Evolutionary conservation across 2,113 vertebrate species (phyloP), one percentile per base, ranked within the genome.

Genomic region (Neoarius graeffei): DNA sequence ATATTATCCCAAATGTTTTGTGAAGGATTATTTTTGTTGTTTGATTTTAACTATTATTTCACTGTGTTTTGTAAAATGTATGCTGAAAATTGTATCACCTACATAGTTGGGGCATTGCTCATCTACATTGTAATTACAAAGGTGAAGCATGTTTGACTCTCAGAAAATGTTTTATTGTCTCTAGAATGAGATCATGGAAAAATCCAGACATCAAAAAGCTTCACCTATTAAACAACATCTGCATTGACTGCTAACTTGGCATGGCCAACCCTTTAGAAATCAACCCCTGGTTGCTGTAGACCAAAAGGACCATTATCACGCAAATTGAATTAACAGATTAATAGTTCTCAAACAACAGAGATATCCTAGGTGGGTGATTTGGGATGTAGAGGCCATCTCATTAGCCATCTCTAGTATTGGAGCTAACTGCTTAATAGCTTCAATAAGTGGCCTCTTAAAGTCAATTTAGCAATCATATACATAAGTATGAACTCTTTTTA

Each of bases 401-500:
- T 92, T 92, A 92, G 83, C 67, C 80, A 86, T 90, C 87, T 85
- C 86, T 86, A 84, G 85, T 90, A 89, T 89, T 85, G 81, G 62
- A 87, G 59, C 35, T 91, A 90, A 92, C 57, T 89, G 88, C 86
- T 89, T 91, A 91, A 92, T 91, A 86, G 86, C 87, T 88, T 71
- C 52, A 76, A 88, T 91, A 90, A 91, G 83, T 89, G 87, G 83
- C 83, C 91, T 91, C 82, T 92, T 91, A 91, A 92, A 91, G 84
- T 66, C 35, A 59, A 62, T 90, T 91, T 90, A 81, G 13, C 54
- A 74, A 88, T 91, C 91, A 90, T 91, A 90, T 91, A 89, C 90
- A 84, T 66, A 48, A 89, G 74, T 86, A 92, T 94, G 94, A 94
- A 94, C 86, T 92, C 89, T 91, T 94, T 95, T 95, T 94, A 93